Conservation (phyloP, 2,888 invertebrate species). For the Drosophila anomelani region DNA sequence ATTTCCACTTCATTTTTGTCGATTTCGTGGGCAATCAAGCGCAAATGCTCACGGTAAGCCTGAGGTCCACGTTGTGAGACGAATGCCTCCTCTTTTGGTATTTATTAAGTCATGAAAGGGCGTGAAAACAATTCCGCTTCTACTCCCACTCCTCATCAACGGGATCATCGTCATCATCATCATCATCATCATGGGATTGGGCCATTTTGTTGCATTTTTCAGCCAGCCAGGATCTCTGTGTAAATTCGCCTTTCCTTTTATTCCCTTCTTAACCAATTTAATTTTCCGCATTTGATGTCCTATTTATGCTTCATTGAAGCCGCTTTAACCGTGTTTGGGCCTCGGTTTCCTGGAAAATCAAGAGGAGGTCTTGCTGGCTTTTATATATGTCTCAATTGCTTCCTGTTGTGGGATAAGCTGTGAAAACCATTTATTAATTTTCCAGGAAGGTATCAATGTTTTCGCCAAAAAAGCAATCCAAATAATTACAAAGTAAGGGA, state of each 20-base stretch:
- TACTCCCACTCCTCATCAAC: constrained; percentile 13
- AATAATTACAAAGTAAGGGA: not conserved
- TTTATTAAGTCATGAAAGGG: constrained; percentile 74
- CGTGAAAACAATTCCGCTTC: constrained; percentile 25
- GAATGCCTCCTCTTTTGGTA: constrained; percentile 43
- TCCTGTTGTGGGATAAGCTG: not conserved
- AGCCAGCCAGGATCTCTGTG: constrained; percentile 25
- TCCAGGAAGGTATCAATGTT: not conserved
- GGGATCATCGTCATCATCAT: constrained; percentile 27
- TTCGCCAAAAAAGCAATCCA: not conserved
- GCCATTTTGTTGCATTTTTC: constrained; percentile 33
- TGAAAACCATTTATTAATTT: constrained; percentile 4
- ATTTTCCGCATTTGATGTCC: constrained; percentile 60
- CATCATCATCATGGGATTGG: constrained; percentile 20
- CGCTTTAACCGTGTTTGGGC: constrained; percentile 22
- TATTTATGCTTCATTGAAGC: constrained; percentile 54
- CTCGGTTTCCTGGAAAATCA: constrained; percentile 34
- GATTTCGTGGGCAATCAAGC: constrained; percentile 74
- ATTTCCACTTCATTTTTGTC: constrained; percentile 76
- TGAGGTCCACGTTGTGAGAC: constrained; percentile 2
- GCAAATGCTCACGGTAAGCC: constrained; percentile 53
- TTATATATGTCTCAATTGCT: constrained; percentile 16
- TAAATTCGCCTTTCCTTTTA: constrained; percentile 18
- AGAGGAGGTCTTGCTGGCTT: not conserved
- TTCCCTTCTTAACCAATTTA: constrained; percentile 47